Evolutionary conservation across 1,140 invertebrate species (phyloP).

Genomic region (Acromyrmex heyeri): DNA sequence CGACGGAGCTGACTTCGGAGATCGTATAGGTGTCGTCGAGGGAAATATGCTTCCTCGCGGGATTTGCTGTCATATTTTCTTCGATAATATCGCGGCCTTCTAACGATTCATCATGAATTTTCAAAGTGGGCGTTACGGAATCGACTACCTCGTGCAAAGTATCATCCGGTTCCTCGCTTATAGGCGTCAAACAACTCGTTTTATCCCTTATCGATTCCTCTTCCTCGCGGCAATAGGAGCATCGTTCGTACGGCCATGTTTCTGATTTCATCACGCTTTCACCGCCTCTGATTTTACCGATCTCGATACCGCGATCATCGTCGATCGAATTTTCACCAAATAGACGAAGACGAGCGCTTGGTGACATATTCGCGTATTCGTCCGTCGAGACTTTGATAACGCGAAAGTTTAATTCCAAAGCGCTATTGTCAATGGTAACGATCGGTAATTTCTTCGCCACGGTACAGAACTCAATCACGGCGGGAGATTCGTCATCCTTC

Average conservation of each 20-base stretch:
- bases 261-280: constrained; percentile 5
- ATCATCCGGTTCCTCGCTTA: constrained; percentile 50
- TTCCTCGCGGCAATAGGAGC: constrained; percentile 28
- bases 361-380: background rate
- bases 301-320: background rate
- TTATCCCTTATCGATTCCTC: background rate
- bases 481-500: constrained; percentile 25
- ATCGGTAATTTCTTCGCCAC: constrained; percentile 27
- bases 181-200: constrained; percentile 31
- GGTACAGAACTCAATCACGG: constrained; percentile 61
- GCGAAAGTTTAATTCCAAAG: constrained; percentile 63
- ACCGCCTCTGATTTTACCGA: background rate
- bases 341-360: background rate
- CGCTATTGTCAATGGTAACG: background rate
- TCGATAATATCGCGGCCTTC: background rate
- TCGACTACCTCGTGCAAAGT: background rate
- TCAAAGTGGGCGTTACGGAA: background rate
- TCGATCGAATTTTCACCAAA: background rate
- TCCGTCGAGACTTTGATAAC: constrained; percentile 32
- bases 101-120: background rate
- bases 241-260: constrained; percentile 8
- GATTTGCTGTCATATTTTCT: background rate
- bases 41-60: background rate
- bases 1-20: background rate
- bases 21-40: constrained; percentile 55